Evolutionary conservation across 2,888 invertebrate species (phyloP), one percentile per base, ranked within the genome.

Genomic region (Maniola hyperantus): DNA sequence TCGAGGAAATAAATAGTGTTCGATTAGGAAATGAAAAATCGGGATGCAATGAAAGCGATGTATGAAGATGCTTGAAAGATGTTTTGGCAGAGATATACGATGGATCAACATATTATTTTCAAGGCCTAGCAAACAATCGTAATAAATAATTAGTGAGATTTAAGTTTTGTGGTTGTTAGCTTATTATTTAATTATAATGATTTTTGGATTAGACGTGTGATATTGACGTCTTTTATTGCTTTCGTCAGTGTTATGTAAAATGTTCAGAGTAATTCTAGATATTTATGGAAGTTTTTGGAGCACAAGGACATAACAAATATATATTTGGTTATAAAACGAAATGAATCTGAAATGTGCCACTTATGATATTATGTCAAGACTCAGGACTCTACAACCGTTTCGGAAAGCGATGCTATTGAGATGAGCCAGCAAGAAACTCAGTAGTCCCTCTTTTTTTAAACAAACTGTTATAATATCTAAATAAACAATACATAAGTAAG

Each of bases 91-190:
- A 85, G 68, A 66, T 67, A 57, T 82, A 84, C 82, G 79, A 75
- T 63, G 76, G 79, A 80, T 83, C 75, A 80, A 76, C 71, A 72
- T 80, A 80, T 73, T 26, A 26, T 26, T 80, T 84, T 71, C 81
- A 84, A 86, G 87, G 85, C 73, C 77, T 73, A 67, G 74, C 78
- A 84, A 86, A 87, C 78, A 85, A 72, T 78, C 74, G 51, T 68
- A n/a, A n/a, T n/a, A n/a, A n/a, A 42, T 61, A 64, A 46, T 58
- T 69, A 51, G 46, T 57, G 53, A 65, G 46, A 64, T 4, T 68
- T 67, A 70, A 60, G 63, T 67, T 68, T 54, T 59, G 34, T 65
- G 66, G 76, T 26, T 74, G 77, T 77, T 75, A 73, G 77, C 74
- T 75, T 79, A 77, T 80, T 83, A 81, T 82, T 83, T 80, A 77